A percentile compares a stretch with the other conserved stretches of the same genome.
Conservation (phyloP, 2,797 vertebrate species). For the Propithecus perrieri region DNA sequence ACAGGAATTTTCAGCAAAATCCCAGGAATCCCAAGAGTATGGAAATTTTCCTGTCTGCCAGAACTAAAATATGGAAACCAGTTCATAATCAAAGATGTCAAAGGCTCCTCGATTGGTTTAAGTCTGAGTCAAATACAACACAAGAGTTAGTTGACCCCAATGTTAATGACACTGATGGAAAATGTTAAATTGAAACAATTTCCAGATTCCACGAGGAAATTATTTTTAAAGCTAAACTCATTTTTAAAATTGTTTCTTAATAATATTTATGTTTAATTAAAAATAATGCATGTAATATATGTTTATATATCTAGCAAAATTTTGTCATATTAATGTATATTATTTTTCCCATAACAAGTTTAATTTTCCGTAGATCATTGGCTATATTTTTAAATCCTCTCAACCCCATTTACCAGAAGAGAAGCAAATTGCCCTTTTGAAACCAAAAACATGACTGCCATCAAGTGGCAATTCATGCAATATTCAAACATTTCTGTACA, state of each 20-base stretch:
- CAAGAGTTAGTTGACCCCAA: accelerated
- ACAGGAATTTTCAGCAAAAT: background rate
- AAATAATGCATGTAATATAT: background rate
- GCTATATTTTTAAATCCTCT: background rate
- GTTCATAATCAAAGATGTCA: background rate
- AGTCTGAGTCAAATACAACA: background rate
- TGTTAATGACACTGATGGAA: background rate
- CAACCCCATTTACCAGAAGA: background rate
- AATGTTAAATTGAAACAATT: background rate
- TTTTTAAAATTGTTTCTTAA: background rate
- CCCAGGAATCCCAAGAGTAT: background rate
- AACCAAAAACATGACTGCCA: background rate
- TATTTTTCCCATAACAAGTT: background rate
- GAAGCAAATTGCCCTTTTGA: background rate
- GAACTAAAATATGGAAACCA: background rate
- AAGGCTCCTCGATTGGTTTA: background rate
- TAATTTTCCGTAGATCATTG: background rate
- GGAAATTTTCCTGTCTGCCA: background rate
- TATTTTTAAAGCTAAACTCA: background rate
- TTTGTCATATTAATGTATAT: background rate
- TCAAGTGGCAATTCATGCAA: background rate
- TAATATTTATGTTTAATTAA: background rate
- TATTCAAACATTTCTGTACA: background rate
- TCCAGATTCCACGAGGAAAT: background rate
- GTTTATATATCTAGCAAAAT: background rate